These are phyloP conservation scores for Megaceryle maxima DNA, from an alignment of 2,113 vertebrate genomes.

Conservation along the genomic window DNA sequence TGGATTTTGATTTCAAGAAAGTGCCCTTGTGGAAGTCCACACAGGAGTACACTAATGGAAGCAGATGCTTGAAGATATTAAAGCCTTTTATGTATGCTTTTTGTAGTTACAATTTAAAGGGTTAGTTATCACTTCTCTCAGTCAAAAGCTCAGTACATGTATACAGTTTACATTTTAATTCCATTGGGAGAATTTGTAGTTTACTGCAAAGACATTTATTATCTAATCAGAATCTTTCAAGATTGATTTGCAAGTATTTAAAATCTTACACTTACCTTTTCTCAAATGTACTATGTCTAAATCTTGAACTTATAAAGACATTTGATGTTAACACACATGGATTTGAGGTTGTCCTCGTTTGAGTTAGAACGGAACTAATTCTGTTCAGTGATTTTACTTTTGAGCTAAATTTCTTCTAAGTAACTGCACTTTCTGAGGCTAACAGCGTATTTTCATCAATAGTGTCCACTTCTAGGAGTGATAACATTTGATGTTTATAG, in stretches of 20 bases:
- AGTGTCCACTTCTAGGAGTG: too few relatives aligned
- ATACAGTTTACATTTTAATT: neutral
- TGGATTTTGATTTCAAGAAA: constrained; percentile 49
- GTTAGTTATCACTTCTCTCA: neutral
- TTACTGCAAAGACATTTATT: neutral
- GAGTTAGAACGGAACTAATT: too few relatives aligned
- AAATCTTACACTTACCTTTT: neutral
- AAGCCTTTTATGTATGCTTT: neutral
- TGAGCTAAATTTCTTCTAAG: too few relatives aligned
- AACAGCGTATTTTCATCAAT: too few relatives aligned
- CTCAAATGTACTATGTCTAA: neutral
- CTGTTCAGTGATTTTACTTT: too few relatives aligned
- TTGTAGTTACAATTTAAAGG: neutral
- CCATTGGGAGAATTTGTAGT: neutral
- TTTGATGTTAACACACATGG: neutral
- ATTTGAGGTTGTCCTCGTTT: neutral
- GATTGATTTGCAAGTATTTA: neutral
- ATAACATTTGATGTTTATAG: too few relatives aligned
- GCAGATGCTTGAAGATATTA: neutral
- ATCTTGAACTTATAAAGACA: neutral
- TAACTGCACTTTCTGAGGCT: too few relatives aligned
- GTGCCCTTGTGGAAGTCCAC: neutral
- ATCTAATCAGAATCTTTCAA: neutral
- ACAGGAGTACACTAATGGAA: neutral
- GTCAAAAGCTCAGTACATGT: neutral